phyloP scores from a whole-genome alignment of 2,888 invertebrate genomes.

The Agelastica alni region DNA sequence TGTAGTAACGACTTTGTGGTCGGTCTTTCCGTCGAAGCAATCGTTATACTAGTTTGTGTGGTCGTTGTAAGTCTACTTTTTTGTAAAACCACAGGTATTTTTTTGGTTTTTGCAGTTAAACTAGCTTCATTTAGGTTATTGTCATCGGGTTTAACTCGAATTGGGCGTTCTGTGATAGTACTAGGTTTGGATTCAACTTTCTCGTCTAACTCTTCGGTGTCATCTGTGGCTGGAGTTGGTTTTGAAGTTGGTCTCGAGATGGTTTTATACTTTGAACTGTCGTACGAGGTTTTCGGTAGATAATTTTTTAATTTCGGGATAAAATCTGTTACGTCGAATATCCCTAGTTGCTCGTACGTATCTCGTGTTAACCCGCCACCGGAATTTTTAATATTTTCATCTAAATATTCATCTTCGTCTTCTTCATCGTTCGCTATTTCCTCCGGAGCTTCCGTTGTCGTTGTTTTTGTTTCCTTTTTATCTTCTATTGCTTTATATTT shows the following conservation, averaged over 20 bases:
- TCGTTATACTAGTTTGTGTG: slow-evolving; percentile 21
- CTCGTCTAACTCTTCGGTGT: slow-evolving; percentile 30
- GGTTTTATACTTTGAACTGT: slow-evolving; percentile 54
- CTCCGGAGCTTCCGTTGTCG: slow-evolving; percentile 37
- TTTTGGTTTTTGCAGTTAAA: slow-evolving; percentile 8
- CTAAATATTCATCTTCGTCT: slow-evolving; percentile 36
- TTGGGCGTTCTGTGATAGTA: slow-evolving; percentile 14
- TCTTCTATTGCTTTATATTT: slow-evolving; percentile 50
- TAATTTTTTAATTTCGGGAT: slow-evolving; percentile 50
- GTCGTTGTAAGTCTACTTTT: slow-evolving; percentile 27
- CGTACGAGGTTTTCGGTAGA: slow-evolving; percentile 49
- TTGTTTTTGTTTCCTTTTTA: slow-evolving; percentile 37
- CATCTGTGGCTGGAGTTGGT: slow-evolving; percentile 43
- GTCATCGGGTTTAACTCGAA: neutral
- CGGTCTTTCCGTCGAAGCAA: neutral
- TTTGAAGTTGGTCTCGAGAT: slow-evolving; percentile 45
- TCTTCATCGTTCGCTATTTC: slow-evolving; percentile 36
- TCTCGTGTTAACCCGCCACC: slow-evolving; percentile 37
- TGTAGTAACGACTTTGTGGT: slow-evolving; percentile 23
- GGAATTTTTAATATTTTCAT: slow-evolving; percentile 44
- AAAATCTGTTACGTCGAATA: slow-evolving; percentile 52
- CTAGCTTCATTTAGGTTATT: slow-evolving; percentile 12
- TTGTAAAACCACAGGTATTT: slow-evolving; percentile 8
- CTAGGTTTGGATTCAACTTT: slow-evolving; percentile 8
- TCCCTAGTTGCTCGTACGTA: slow-evolving; percentile 39